Conservation (phyloP, 1,140 invertebrate species). For the Lasioglossum albipes region DNA sequence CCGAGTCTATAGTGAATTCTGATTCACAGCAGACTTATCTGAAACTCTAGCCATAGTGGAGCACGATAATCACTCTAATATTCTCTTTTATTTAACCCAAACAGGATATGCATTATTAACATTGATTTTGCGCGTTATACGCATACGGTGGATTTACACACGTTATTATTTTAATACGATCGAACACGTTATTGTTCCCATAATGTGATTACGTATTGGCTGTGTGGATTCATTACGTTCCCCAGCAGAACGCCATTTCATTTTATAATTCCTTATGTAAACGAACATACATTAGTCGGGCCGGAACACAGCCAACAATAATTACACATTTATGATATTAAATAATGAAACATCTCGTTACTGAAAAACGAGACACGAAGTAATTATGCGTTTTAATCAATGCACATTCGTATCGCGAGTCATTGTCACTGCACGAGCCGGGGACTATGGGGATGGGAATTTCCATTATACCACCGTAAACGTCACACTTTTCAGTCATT, state of each 20-base stretch:
- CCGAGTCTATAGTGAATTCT: too few relatives aligned
- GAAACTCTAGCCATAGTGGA: not conserved
- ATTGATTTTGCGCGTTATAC: not conserved
- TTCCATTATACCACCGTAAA: not conserved
- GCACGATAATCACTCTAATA: not conserved
- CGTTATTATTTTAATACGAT: constrained; percentile 22
- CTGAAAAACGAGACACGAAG: not conserved
- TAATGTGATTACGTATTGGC: not conserved
- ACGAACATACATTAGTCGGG: not conserved
- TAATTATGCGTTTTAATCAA: constrained; percentile 16
- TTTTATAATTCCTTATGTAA: constrained; percentile 23
- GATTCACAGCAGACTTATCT: too few relatives aligned
- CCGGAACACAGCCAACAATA: not conserved
- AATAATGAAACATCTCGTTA: constrained; percentile 13
- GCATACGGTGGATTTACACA: not conserved
- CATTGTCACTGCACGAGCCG: not conserved
- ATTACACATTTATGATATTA: constrained; percentile 7
- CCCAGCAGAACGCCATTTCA: not conserved
- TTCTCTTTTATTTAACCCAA: not conserved
- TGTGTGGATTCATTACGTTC: not conserved
- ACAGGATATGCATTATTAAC: not conserved
- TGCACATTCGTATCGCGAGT: too few relatives aligned
- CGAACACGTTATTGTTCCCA: not conserved
- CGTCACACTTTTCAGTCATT: not conserved
- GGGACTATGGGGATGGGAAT: not conserved